Conservation (phyloP, 1,140 invertebrate species). For the Pectinophora gossypiella region DNA sequence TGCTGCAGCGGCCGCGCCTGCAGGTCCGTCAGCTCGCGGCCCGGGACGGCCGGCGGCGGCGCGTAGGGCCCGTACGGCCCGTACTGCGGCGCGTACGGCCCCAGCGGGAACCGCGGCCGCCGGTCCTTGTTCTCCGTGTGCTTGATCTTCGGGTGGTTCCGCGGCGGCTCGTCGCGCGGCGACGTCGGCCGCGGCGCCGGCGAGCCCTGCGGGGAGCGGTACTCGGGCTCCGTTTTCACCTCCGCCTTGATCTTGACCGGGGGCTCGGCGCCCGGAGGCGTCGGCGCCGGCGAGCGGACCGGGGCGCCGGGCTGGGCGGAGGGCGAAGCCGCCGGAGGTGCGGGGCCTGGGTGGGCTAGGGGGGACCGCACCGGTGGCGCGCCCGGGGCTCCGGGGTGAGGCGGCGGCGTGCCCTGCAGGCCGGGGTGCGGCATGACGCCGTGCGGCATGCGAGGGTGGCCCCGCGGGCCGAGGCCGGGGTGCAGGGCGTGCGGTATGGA, state of each 20-base stretch:
- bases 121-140: constrained; percentile 60
- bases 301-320: constrained; percentile 10
- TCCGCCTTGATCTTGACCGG: constrained; percentile 54
- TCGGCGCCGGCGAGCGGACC: constrained; percentile 6
- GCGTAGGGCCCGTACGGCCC: constrained; percentile 65
- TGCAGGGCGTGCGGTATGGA: not conserved
- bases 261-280: constrained; percentile 18
- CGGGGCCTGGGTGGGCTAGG: not conserved
- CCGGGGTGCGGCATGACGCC: not conserved
- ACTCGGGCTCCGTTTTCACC: constrained; percentile 58
- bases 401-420: constrained; percentile 13
- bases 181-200: constrained; percentile 11
- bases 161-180: constrained; percentile 33
- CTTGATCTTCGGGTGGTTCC: constrained; percentile 57
- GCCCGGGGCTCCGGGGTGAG: not conserved
- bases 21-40: constrained; percentile 1
- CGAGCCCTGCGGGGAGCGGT: constrained; percentile 39
- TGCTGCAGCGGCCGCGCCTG: not conserved
- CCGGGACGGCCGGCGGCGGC: constrained; percentile 19
- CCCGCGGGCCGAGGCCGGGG: not conserved
- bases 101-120: constrained; percentile 48
- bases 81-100: constrained; percentile 67
- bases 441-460: not conserved
- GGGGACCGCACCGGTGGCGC: not conserved
- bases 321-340: not conserved